A percentile compares a stretch with the other conserved stretches of the same genome.
These are phyloP conservation scores for Xiphophorus maculatus DNA, from an alignment of 2,113 vertebrate genomes.

Conservation along the genomic window DNA sequence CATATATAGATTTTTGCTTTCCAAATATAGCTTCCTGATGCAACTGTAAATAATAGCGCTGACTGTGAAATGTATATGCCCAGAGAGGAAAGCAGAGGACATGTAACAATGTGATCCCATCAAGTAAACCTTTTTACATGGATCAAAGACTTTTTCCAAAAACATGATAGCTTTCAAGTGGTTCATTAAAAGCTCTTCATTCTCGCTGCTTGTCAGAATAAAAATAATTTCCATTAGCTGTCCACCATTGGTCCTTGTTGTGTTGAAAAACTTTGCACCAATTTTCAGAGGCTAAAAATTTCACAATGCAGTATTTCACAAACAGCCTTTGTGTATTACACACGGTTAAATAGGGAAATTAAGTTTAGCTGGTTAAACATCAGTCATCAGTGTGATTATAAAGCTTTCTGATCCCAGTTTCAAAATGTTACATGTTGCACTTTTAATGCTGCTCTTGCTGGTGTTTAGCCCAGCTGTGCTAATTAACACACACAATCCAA, in stretches of 20 bases:
- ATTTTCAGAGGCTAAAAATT: background rate
- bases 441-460: conserved; percentile 2
- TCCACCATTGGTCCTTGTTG: no score
- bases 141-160: background rate
- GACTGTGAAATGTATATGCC: no score
- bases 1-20: no score
- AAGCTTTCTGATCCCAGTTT: no score
- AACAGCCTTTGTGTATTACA: background rate
- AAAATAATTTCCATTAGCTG: background rate
- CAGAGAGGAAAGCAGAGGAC: background rate
- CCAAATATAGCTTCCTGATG: no score
- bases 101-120: no score
- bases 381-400: background rate
- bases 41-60: no score
- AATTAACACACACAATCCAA: conserved; percentile 16
- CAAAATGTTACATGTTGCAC: background rate
- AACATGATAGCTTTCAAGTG: background rate
- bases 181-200: background rate
- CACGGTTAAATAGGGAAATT: background rate
- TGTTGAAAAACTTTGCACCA: background rate
- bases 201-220: background rate
- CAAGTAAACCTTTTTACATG: background rate
- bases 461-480: conserved; percentile 2
- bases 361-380: background rate
- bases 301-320: background rate